Base-by-base conservation (phyloP, 2,113 vertebrate genomes). In the Oxyruncus cristatus region DNA sequence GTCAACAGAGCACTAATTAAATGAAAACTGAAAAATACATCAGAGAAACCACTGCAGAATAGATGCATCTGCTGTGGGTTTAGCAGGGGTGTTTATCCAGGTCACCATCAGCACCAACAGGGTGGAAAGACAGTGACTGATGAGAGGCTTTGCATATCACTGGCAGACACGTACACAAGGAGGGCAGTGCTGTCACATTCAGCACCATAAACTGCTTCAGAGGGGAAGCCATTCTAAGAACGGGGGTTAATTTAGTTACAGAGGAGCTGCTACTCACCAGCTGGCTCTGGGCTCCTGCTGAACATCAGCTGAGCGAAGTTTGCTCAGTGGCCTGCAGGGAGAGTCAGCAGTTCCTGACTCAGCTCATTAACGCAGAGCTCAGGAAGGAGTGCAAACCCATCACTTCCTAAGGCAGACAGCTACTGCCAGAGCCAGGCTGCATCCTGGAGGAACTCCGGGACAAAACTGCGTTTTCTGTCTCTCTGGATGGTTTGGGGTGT, bases 301-400 rank as follows among this genome's bases (percentile, higher is more conserved):
- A 79, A 41, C 8, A 62, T 22, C 83, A 90, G 12, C 56, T 44
- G 28, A 35, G 33, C 1, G 0, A 72, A 74, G 76, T 76, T 78
- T 2, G 5, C 71, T 85, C 50, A 5, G 20, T 10, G 52, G 35
- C 67, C 62, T 30, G 3, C 52, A 78, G 39, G 2, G 71, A 80
- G 37, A 66, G 84, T 52, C 89, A 91, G 89, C 81, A 93, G 77
- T 3, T 93, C 74, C 66, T 82, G 85, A 75, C 68, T 49, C 63
- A 92, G 72, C 41, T 88, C 67, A 44, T 72, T 56, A 85, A 28
- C 3, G 41, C 93, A 76, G 58, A 76, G 71, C 71, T 88, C 77
- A 61, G 81, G 84, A 87, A 78, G 65, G 41, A 91, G 44, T 14
- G 61, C 6, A 5, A 75, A 42, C 21, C 71, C 88, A 82, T 47